Evolutionary conservation across 2,888 invertebrate species (phyloP), one percentile per base, ranked within the genome.

Genomic region (Andricus curvator): DNA sequence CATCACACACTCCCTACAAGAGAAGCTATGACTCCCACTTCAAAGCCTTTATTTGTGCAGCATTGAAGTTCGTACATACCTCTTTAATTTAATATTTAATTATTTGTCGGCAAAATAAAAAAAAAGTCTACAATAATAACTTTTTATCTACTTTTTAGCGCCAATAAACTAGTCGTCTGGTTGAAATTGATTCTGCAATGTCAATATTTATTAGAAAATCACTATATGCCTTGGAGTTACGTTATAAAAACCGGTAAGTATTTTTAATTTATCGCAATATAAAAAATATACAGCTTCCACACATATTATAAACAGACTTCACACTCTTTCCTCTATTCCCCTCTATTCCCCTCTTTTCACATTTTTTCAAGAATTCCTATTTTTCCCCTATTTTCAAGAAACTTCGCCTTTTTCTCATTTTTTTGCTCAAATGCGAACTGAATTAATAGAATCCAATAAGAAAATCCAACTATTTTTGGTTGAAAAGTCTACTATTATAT

Each of bases 11-110:
- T 13, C 97, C 97, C 0, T 97, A 99, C 88, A 99, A 99, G 92
- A 95, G 99, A 88, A 98, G 98, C 90, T 96, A 96, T 84, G 99
- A 99, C 94, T 97, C 99, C 25, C 99, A 99, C 93, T 99, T 99
- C 91, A 99, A 99, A 93, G 99, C 99, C 0, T 98, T 99, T 91
- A 95, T 99, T 77, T 99, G 99, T 93, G 97, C 98, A 44, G 99
- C 97, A 44, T 94, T 99, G 67, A 99, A 99, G 97, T 97, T 93
- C 95, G 96, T 94, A 78, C 78, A 76, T 77, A 37, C 20, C 17
- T 51, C 9, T 29, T 64, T 15, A 78, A 77, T 80, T 17, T 60
- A 67, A 81, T 20, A 70, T 56, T 44, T 70, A 65, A 81, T 80
- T 20, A 80, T 70, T 62, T 62, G n/a, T 80, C 41, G 56, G 60